Evolutionary conservation across 2,797 vertebrate genomes (phyloP).

Genomic region (Tinamus major): DNA sequence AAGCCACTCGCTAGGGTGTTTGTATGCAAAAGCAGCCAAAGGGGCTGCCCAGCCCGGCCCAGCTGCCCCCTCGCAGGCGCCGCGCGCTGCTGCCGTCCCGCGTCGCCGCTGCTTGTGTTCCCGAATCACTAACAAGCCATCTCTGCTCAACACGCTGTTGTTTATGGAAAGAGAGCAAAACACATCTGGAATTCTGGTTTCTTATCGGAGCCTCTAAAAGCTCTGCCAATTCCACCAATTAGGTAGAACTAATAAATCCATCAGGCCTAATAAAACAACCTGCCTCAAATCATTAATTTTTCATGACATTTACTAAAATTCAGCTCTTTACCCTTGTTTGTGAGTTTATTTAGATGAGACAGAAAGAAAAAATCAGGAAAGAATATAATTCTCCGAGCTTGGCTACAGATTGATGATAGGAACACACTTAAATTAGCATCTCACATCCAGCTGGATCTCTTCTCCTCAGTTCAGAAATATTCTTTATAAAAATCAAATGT

Average conservation of each 20-base stretch:
- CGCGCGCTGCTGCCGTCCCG: neutral
- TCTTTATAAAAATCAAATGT: constrained; percentile 50
- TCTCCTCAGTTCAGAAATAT: constrained; percentile 58
- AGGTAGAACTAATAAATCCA: constrained; percentile 18
- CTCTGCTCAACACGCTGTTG: neutral
- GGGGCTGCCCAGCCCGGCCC: neutral
- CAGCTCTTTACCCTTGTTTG: neutral
- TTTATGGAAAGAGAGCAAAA: neutral
- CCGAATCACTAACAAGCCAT: neutral
- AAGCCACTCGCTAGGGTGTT: neutral
- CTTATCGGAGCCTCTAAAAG: constrained; percentile 27
- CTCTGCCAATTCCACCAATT: neutral
- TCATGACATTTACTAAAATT: neutral
- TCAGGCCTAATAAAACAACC: neutral
- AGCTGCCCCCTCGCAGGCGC: neutral
- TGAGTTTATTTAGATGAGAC: constrained; percentile 15
- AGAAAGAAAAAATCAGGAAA: neutral
- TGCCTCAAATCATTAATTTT: neutral
- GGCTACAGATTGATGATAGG: constrained; percentile 33
- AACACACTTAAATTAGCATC: constrained; percentile 50
- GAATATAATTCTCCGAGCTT: constrained; percentile 35
- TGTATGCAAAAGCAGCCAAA: neutral
- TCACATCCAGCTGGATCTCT: constrained; percentile 62
- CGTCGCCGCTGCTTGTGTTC: neutral
- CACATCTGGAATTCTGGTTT: neutral